Conservation (phyloP, 2,113 vertebrate species). For the Herpailurus yagouaroundi region DNA sequence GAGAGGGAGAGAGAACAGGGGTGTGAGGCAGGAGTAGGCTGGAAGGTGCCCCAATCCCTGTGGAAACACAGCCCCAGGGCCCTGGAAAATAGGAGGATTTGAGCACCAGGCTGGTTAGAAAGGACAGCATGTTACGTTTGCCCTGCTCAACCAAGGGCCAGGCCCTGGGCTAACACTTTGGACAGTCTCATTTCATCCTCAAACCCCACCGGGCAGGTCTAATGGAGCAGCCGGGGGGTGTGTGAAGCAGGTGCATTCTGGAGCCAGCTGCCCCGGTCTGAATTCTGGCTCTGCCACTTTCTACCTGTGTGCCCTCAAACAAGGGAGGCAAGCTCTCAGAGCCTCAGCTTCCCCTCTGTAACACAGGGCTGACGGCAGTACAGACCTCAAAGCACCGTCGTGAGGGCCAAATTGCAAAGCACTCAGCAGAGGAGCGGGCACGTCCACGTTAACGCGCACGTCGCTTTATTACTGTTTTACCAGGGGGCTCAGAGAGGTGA, state of each 20-base stretch:
- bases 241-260: neutral
- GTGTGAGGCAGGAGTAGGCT: neutral
- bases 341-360: neutral
- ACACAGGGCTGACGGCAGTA: neutral
- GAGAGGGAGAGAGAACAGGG: neutral
- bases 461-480: no score
- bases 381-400: rapidly evolving
- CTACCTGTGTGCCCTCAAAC: neutral
- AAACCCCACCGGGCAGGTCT: neutral
- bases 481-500: neutral
- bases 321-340: neutral
- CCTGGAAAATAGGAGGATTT: neutral
- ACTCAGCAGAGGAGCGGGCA: neutral
- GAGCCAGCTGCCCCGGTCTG: rapidly evolving
- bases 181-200: neutral
- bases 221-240: rapidly evolving
- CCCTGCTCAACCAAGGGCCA: neutral
- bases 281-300: neutral
- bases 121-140: neutral
- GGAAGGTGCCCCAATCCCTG: neutral
- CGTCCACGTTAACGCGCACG: rapidly evolving
- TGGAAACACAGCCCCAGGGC: neutral
- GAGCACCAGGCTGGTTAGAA: neutral
- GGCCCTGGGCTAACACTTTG: neutral
- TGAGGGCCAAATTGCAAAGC: neutral